Base-by-base conservation (phyloP, 2,797 vertebrate genomes). In the Salarias fasciatus region DNA sequence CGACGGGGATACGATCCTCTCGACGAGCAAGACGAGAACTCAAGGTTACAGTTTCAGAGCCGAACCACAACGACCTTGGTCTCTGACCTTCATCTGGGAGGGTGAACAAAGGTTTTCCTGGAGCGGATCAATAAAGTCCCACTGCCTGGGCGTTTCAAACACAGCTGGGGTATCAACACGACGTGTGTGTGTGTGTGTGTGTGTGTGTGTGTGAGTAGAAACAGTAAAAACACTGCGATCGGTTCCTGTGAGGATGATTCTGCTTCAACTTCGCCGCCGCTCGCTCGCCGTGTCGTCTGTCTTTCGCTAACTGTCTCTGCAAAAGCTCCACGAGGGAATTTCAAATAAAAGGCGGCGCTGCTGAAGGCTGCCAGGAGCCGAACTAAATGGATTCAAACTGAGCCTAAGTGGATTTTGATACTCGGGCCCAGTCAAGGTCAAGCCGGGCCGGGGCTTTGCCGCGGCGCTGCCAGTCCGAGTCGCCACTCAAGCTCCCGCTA, bases 311-410 rank as follows among this genome's bases (percentile, higher is more conserved):
- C 5, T 5, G 33, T 35, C 33, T 35, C 1, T 1, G 33, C 14
- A 36, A 50, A 64, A 62, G 18, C 18, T 24, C 18, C 50, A 6
- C 75, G 77, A 64, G 69, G 72, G 50, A 69, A 46, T 83, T 75
- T 75, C 15, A 64, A 81, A 71, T 56, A 74, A 81, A 86, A 71
- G 72, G 24, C 67, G 1, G 9, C 11, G 13, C n/a, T 14, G 67
- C 70, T 63, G 80, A 77, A 79, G 78, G 70, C 66, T 69, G 57
- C 53, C 74, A 73, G 73, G 80, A 83, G 83, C 80, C 58, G 63
- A 86, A 84, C 80, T 87, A 87, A 88, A 88, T 65, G 78, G 84
- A 88, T 88, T 86, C 66, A 74, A 80, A 88, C 63, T 69, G 76
- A 79, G 69, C 62, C 45, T 74, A 87, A 89, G 77, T 72, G 76